A percentile compares a stretch with the other conserved stretches of the same genome.
Conservation (phyloP, 2,888 invertebrate species). For the Parthenolecanium corni region DNA sequence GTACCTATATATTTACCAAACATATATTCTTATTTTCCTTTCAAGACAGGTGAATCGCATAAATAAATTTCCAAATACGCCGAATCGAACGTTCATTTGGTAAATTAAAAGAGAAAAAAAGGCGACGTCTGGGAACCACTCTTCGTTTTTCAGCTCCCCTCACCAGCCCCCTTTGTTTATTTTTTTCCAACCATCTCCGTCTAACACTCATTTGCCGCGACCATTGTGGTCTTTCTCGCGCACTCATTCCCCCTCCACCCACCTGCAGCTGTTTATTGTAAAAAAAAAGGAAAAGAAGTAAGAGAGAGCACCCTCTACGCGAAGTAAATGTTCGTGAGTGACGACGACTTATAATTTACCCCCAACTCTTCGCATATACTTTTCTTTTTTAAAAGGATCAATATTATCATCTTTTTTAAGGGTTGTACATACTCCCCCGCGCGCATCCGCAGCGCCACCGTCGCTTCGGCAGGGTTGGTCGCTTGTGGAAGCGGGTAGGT, state of each 20-base stretch:
- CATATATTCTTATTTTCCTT: too few relatives aligned
- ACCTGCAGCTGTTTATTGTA: slow-evolving; percentile 22
- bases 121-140: slow-evolving; percentile 19
- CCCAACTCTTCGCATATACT: slow-evolving; percentile 31
- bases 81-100: neutral
- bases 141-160: neutral
- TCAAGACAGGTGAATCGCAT: too few relatives aligned
- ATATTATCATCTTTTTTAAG: slow-evolving; percentile 32
- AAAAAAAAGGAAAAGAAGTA: too few relatives aligned
- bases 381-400: slow-evolving; percentile 34
- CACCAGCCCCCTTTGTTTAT: too few relatives aligned
- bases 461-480: too few relatives aligned
- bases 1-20: too few relatives aligned
- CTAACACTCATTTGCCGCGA: slow-evolving; percentile 18
- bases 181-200: neutral
- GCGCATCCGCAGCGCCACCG: neutral
- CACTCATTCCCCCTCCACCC: slow-evolving; percentile 20
- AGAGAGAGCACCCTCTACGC: slow-evolving; percentile 18
- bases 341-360: slow-evolving; percentile 28
- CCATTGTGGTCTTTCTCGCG: slow-evolving; percentile 26
- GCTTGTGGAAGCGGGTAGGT: too few relatives aligned
- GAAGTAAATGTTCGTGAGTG: slow-evolving; percentile 28
- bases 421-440: slow-evolving; percentile 30
- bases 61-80: too few relatives aligned
- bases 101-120: slow-evolving; percentile 4